These are phyloP conservation scores for Calosoma granatense DNA, from an alignment of 1,140 invertebrate species.

Conservation along the genomic window DNA sequence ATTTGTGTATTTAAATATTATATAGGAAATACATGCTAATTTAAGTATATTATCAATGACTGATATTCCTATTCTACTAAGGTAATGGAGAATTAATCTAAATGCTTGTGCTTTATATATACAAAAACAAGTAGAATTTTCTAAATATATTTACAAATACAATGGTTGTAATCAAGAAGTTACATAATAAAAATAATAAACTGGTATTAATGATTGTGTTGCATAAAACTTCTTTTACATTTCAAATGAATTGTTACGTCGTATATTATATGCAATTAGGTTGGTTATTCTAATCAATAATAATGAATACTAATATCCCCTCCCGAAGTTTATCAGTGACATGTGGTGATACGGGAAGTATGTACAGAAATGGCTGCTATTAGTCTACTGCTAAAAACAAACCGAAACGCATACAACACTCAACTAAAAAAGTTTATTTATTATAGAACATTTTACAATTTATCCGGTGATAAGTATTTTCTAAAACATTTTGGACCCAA, in stretches of 20 bases:
- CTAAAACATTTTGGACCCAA: conserved; percentile 10
- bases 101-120: not conserved
- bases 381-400: conserved; percentile 30
- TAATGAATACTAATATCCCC: too few relatives aligned
- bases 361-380: conserved; percentile 11
- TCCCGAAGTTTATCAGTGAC: too few relatives aligned
- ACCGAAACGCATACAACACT: conserved; percentile 19
- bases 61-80: not conserved
- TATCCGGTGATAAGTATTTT: not conserved
- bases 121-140: not conserved
- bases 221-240: too few relatives aligned
- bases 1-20: not conserved
- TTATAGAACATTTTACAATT: conserved; percentile 11
- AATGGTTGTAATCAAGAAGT: not conserved
- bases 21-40: not conserved
- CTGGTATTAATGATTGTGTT: too few relatives aligned
- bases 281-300: too few relatives aligned
- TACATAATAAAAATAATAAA: conserved; percentile 5
- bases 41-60: conserved; percentile 1
- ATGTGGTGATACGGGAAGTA: not conserved
- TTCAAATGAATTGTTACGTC: too few relatives aligned
- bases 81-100: not conserved
- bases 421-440: conserved; percentile 6
- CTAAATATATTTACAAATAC: not conserved
- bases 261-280: too few relatives aligned